A percentile compares a stretch with the other conserved stretches of the same genome.
Evolutionary conservation across 2,888 invertebrate genomes (phyloP).

Genomic region (Drosophila yooni): DNA sequence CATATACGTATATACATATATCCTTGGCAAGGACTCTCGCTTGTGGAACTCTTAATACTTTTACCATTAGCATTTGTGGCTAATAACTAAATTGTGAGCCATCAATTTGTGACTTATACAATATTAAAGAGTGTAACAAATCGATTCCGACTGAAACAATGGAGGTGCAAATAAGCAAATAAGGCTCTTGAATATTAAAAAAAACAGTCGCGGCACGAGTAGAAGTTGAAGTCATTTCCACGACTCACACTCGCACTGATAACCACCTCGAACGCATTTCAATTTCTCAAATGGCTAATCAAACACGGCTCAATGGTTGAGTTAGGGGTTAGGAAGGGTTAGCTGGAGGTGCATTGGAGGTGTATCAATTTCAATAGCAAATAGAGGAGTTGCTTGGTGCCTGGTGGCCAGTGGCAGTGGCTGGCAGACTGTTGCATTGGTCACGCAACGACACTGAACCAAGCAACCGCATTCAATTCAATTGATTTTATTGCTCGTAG

Average conservation of each 20-base stretch:
- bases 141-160: conserved; percentile 43
- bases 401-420: neutral
- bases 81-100: neutral
- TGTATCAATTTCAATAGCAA: conserved; percentile 38
- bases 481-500: conserved; percentile 27
- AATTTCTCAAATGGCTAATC: conserved; percentile 63
- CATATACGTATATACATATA: neutral
- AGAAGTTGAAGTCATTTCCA: conserved; percentile 23
- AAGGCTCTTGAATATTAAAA: conserved; percentile 34
- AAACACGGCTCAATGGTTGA: conserved; percentile 22
- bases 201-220: neutral
- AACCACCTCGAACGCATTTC: conserved; percentile 22
- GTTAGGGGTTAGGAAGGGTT: no score
- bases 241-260: neutral
- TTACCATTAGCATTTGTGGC: neutral
- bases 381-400: conserved; percentile 7
- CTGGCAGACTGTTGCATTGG: conserved; percentile 6
- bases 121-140: conserved; percentile 47
- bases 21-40: neutral
- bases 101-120: conserved; percentile 34
- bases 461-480: conserved; percentile 17
- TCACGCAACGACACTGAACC: conserved; percentile 32
- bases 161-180: conserved; percentile 38
- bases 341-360: conserved; percentile 31
- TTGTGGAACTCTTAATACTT: neutral